Conservation (phyloP, 2,888 invertebrate species). For the Blomia tropicalis region DNA sequence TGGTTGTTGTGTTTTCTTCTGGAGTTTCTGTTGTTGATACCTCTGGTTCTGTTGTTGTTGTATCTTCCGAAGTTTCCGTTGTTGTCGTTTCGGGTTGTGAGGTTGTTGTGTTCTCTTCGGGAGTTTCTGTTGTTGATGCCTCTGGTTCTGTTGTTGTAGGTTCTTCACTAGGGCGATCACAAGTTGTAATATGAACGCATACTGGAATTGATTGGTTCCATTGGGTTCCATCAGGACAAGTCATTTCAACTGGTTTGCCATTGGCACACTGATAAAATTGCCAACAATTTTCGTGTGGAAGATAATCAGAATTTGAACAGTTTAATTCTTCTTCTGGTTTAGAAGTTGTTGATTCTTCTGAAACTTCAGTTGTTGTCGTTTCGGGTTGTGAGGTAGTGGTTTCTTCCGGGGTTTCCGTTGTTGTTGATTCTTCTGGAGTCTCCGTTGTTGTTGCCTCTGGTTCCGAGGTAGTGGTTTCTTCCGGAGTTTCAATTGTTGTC, state of each 20-base stretch:
- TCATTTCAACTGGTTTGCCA: neutral
- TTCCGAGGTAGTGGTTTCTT: too few species aligned
- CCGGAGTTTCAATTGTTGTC: too few species aligned
- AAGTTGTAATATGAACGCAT: neutral
- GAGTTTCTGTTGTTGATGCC: neutral
- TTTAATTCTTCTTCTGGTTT: neutral
- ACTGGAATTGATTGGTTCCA: neutral
- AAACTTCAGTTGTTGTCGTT: too few species aligned
- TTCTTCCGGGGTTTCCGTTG: too few species aligned
- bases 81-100: neutral
- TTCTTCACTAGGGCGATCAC: neutral
- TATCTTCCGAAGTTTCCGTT: neutral
- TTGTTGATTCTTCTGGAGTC: too few species aligned
- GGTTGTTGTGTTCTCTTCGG: neutral
- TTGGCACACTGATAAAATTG: neutral
- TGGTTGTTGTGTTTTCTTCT: neutral
- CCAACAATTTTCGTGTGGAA: slow-evolving; percentile 5
- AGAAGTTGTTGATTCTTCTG: too few species aligned
- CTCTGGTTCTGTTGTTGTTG: neutral
- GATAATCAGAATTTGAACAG: neutral
- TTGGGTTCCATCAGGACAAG: neutral
- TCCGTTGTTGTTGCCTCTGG: too few species aligned
- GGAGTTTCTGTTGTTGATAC: neutral
- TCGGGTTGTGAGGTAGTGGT: too few species aligned
- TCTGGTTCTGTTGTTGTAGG: neutral